Evolutionary conservation across 2,113 vertebrate species (phyloP).

Genomic region (Trichomycterus rosablanca): DNA sequence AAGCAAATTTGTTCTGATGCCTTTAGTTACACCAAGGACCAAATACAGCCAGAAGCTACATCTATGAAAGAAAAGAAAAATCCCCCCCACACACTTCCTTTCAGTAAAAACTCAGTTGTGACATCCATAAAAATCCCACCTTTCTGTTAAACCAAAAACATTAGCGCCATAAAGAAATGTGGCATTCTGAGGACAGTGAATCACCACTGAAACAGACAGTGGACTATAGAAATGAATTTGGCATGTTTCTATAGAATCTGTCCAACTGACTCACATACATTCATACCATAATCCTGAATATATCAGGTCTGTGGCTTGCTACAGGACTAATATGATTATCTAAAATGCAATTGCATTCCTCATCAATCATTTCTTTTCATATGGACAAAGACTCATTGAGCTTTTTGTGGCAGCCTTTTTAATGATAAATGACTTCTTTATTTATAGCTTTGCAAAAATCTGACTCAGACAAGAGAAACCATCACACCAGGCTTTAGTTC

Average conservation of each 20-base stretch:
- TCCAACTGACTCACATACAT: constrained; percentile 26
- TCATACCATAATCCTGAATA: constrained; percentile 10
- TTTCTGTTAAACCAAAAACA: no score
- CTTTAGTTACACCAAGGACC: neutral
- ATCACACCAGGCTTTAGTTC: constrained; percentile 5
- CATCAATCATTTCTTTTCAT: constrained; percentile 9
- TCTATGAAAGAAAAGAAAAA: constrained; percentile 24
- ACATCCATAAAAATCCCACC: constrained; percentile 32
- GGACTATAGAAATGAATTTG: constrained; percentile 22
- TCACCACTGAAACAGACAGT: no score
- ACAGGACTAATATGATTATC: constrained; percentile 24
- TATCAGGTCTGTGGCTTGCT: neutral
- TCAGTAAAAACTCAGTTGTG: constrained; percentile 16
- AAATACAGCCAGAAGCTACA: neutral
- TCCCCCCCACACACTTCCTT: constrained; percentile 8
- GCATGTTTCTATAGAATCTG: constrained; percentile 20
- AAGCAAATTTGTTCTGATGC: no score
- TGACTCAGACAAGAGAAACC: neutral
- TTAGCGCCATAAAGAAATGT: no score
- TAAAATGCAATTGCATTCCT: constrained; percentile 1
- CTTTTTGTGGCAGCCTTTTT: neutral
- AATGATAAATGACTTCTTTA: neutral
- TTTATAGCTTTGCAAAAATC: neutral
- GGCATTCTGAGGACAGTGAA: no score
- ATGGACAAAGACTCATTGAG: constrained; percentile 1